phyloP scores from a whole-genome alignment of 2,797 vertebrate genomes.

The Xenopus petersii region DNA sequence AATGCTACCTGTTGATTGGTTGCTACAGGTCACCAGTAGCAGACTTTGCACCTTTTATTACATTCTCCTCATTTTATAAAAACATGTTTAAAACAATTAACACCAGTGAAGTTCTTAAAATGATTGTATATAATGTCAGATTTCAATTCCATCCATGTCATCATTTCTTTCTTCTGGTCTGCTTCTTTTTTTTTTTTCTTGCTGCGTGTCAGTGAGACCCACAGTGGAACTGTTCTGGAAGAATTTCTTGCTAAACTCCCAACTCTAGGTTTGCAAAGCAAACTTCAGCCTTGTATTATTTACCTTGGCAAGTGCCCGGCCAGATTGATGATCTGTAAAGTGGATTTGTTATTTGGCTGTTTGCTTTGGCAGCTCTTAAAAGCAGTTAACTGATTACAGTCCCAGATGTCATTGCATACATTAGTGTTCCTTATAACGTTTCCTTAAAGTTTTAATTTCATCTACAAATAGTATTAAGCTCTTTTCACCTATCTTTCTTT shows the following conservation, averaged over 20 bases:
- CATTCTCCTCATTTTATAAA: neutral
- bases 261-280: constrained; percentile 79
- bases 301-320: constrained; percentile 87
- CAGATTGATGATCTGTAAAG: constrained; percentile 99
- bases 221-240: constrained; percentile 59
- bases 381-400: constrained; percentile 91
- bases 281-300: constrained; percentile 85
- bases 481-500: constrained; percentile 68
- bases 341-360: constrained; percentile 98
- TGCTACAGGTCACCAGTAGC: too few species aligned
- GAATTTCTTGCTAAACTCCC: constrained; percentile 67
- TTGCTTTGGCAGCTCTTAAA: constrained; percentile 98
- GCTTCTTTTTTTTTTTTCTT: neutral
- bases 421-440: constrained; percentile 69
- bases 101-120: neutral
- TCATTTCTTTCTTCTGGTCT: neutral
- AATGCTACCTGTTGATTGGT: too few species aligned
- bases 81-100: neutral
- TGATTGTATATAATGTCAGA: neutral
- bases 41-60: too few species aligned
- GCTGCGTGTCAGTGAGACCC: constrained; percentile 21
- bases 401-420: constrained; percentile 95
- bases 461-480: constrained; percentile 71
- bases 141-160: neutral
- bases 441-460: constrained; percentile 76